Evolutionary conservation across 2,888 invertebrate genomes (phyloP), one percentile per base, ranked within the genome.

Genomic region (Protophormia terraenovae): DNA sequence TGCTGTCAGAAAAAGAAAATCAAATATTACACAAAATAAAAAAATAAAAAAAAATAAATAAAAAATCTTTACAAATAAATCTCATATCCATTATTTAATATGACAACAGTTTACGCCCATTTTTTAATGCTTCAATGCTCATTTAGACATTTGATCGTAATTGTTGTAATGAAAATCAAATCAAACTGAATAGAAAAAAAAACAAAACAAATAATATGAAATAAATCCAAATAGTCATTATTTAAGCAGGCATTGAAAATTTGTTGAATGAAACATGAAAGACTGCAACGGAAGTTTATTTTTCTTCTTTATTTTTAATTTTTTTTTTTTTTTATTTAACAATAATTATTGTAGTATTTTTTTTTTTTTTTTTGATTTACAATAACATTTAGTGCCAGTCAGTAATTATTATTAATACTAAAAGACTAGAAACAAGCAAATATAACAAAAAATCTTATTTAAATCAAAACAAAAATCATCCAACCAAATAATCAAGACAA

Each of bases 101-200:
- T 79, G 67, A 82, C 75, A 71, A 82, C 32, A 50, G 78, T 75
- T 82, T 79, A 82, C 82, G 75, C 79, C 85, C 71, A 77, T 50
- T 77, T 81, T 73, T 64, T 76, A 66, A 82, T 60, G 85, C 85
- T 85, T 85, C 85, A 85, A 64, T 82, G 85, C 53, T 19, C 35
- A 64, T 82, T 32, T 69, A 64, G 71, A 75, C 41, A 82, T 75
- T 73, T 38, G 73, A 73, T 66, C 73, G 35, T 85, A 79, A 73
- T 72, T 72, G 19, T 55, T 67, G 78, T 64, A 62, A 62, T 78
- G 41, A 67, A 73, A 73, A 67, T 27, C 72, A 47, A 80, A 73
- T 66, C 47, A 38, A 80, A 66, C 16, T 14, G 27, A 73, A 66
- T 47, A 60, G 16, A 53, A 58, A 41, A 60, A 62, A 62, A 64